Percentiles rank a stretch among this genome's conserved stretches.
Evolutionary conservation across 2,888 invertebrate species (phyloP).

Genomic region (Eucriotettix oculatus): DNA sequence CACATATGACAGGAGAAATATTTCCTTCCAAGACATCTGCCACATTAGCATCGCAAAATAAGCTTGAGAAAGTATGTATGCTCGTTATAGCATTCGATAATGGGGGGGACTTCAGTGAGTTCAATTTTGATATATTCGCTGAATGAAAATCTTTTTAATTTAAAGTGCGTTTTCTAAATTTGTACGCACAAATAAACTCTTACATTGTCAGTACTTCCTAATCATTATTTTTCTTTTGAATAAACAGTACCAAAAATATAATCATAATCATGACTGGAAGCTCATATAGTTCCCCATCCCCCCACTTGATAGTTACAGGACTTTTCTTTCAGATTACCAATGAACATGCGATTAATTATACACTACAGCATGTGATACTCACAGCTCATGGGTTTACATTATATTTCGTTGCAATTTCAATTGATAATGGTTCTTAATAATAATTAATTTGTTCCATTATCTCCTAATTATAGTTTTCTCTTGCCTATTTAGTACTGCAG

Average conservation of each 20-base stretch:
- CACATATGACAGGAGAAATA: too few species aligned
- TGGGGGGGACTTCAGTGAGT: too few species aligned
- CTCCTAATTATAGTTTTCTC: background rate
- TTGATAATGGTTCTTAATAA: background rate
- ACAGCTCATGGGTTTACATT: conserved; percentile 3
- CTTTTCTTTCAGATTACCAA: background rate
- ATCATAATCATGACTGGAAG: conserved; percentile 12
- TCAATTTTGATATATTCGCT: too few species aligned
- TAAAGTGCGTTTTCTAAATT: too few species aligned
- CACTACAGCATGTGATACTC: conserved; percentile 2
- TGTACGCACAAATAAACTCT: too few species aligned
- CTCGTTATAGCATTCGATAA: too few species aligned
- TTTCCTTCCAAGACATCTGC: too few species aligned
- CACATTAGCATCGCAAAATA: background rate
- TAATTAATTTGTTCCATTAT: background rate
- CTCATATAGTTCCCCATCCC: conserved; percentile 6
- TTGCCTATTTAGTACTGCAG: conserved; percentile 1
- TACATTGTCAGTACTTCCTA: background rate
- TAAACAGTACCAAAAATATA: conserved; percentile 13
- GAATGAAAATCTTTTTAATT: too few species aligned
- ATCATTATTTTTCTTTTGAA: background rate
- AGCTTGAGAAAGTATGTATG: background rate
- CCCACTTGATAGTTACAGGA: conserved; percentile 6
- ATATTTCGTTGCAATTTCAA: conserved; percentile 7
- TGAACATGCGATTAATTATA: background rate